Conservation (phyloP, 1,140 invertebrate species). For the Meloidogyne floridensis region DNA sequence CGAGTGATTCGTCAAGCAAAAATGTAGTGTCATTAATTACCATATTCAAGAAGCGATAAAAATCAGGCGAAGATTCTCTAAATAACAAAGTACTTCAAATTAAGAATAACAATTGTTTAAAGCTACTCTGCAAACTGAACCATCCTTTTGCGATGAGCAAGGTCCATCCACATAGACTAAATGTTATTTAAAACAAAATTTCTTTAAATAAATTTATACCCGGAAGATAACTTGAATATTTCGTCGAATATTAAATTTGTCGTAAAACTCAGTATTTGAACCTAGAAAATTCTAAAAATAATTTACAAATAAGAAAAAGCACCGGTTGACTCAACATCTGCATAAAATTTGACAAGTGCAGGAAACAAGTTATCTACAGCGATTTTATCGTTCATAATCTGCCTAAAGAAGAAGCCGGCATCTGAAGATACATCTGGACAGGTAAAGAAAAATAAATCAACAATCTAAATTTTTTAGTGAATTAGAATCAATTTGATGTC, state of each 20-base stretch:
- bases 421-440: slow-evolving; percentile 79
- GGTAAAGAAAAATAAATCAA: slow-evolving; percentile 90
- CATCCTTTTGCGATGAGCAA: slow-evolving; percentile 68
- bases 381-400: slow-evolving; percentile 85
- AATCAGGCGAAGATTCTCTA: slow-evolving; percentile 79
- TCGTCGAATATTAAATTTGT: slow-evolving; percentile 96
- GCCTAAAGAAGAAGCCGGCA: slow-evolving; percentile 70
- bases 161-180: slow-evolving; percentile 73
- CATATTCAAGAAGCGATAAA: slow-evolving; percentile 98
- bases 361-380: slow-evolving; percentile 80
- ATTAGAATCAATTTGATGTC: background rate
- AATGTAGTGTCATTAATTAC: slow-evolving; percentile 98
- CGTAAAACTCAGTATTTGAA: slow-evolving; percentile 94
- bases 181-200: background rate
- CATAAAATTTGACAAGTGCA: slow-evolving; percentile 94
- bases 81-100: slow-evolving; percentile 38
- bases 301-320: background rate
- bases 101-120: slow-evolving; percentile 11
- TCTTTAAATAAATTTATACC: background rate
- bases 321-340: slow-evolving; percentile 92
- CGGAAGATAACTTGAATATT: slow-evolving; percentile 89
- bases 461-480: slow-evolving; percentile 53
- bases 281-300: slow-evolving; percentile 3
- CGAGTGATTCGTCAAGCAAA: slow-evolving; percentile 89
- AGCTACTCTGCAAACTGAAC: slow-evolving; percentile 70